Percentiles rank a stretch among this genome's conserved stretches.
Evolutionary conservation across 1,140 invertebrate genomes (phyloP).

Genomic region (Orchestia grillus): DNA sequence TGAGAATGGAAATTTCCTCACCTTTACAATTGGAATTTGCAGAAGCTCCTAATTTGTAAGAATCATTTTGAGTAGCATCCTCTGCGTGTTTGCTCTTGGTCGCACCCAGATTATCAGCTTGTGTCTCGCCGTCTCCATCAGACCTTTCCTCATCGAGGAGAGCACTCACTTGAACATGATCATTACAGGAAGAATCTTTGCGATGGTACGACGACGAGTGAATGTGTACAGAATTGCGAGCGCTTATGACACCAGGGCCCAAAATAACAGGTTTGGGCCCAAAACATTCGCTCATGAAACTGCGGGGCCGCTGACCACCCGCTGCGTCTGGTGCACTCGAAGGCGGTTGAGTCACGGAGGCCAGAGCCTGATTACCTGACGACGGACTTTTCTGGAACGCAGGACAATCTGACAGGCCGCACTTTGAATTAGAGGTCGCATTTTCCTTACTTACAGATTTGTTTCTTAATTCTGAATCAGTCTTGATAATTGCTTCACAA

Average conservation of each 20-base stretch:
- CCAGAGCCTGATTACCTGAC: background rate
- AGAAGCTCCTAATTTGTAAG: background rate
- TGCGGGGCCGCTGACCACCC: background rate
- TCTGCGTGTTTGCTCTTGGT: background rate
- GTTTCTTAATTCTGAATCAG: background rate
- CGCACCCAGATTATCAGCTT: background rate
- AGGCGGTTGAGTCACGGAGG: background rate
- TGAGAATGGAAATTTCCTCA: background rate
- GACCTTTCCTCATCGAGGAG: background rate
- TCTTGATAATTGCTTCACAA: background rate
- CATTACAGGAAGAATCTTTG: background rate
- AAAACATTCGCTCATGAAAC: conserved; percentile 39
- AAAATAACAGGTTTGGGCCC: background rate
- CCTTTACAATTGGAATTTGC: background rate
- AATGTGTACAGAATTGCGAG: background rate
- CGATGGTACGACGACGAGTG: background rate
- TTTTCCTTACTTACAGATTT: background rate
- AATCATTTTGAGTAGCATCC: background rate
- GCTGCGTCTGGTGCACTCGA: background rate
- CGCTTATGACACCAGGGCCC: background rate
- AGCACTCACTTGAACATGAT: background rate
- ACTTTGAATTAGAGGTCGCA: background rate
- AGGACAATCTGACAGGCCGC: background rate
- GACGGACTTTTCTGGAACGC: background rate
- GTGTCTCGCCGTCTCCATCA: conserved; percentile 4